Evolutionary conservation across 2,797 vertebrate genomes (phyloP), one percentile per base, ranked within the genome.

Genomic region (Xiphorhynchus erythropygius): DNA sequence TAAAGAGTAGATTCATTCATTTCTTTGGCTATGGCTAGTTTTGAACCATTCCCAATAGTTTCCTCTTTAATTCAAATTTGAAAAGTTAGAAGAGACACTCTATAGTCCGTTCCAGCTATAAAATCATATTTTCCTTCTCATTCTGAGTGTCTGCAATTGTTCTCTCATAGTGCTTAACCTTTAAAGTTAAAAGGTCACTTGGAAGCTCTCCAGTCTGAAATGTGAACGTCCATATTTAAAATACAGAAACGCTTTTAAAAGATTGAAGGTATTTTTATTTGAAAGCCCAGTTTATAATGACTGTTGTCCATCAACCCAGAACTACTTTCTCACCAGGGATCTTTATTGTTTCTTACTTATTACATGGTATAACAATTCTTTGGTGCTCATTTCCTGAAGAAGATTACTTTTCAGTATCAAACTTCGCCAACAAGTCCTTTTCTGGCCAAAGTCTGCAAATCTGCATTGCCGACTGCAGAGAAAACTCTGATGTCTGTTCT

Each of bases 391-490:
- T 98, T 98, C 97, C 97, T 97, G 95, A 96, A 97, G 91, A 97
- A 97, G 96, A 97, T 98, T 97, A 96, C 95, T 97, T 98, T 97
- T 97, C 95, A 95, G 96, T 95, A 95, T 97, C 96, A 97, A 96
- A 89, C 95, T 97, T 97, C 80, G 64, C 96, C 96, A 97, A 91
- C 81, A 88, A 93, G 80, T 55, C 85, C 85, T 97, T 97, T 95
- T 80, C 74, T 85, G 94, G 91, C 93, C 87, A 95, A 96, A 81
- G 75, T 86, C 92, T 93, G 56, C 89, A 97, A 96, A 92, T 95
- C 82, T 96, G 87, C 83, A 79, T 70, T 92, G 85, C 80, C 30
- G 85, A 96, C 64, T 91, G 33, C 32, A 78, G 71, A 94, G 86
- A 96, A 97, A 96, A 95, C 80, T 78, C 88, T 82, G 49, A 81